A percentile compares a stretch with the other conserved stretches of the same genome.
Conservation (phyloP, 2,797 vertebrate species). For the Cossypha caffra region DNA sequence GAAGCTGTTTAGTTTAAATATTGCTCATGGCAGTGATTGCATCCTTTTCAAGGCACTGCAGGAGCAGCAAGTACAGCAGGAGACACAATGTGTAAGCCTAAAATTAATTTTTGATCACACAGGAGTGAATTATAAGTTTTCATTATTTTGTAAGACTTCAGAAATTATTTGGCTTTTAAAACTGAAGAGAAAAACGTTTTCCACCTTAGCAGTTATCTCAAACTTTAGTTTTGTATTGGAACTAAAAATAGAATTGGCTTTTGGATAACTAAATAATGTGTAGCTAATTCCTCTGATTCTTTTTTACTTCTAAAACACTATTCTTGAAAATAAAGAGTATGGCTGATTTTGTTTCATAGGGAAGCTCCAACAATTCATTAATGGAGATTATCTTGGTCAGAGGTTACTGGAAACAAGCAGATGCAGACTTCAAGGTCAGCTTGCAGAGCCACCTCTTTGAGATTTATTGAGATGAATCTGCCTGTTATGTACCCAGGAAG, state of each 20-base stretch:
- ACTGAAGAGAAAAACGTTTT: not conserved
- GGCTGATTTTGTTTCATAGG: not conserved
- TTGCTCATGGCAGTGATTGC: not conserved
- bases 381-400: not conserved
- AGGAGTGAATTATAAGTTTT: not conserved
- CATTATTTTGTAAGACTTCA: not conserved
- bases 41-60: not conserved
- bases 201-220: not conserved
- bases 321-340: not conserved
- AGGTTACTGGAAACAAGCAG: not conserved
- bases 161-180: not conserved
- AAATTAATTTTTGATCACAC: not conserved
- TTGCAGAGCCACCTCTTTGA: not conserved
- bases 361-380: not conserved
- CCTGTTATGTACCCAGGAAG: not conserved
- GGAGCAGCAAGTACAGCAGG: not conserved
- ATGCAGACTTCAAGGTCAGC: not conserved
- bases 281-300: not conserved
- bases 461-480: not conserved
- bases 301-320: not conserved
- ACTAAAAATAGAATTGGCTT: not conserved
- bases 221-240: not conserved
- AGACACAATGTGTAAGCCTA: not conserved
- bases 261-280: not conserved
- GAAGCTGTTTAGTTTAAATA: not conserved